Conservation (phyloP, 2,888 invertebrate genomes). For the Meliscaeva auricollis region DNA sequence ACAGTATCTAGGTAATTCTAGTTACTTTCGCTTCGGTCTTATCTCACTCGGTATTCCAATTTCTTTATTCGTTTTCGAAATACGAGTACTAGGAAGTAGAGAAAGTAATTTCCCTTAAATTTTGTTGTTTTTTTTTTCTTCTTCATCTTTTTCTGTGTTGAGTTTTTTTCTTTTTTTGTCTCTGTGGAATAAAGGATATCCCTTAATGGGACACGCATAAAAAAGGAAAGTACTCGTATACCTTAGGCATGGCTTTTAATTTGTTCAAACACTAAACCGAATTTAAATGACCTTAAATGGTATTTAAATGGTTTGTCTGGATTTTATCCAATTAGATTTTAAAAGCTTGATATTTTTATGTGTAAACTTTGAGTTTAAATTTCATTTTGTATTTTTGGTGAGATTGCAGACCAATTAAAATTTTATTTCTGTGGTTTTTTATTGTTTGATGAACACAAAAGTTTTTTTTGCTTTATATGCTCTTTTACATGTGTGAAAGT, state of each 20-base stretch:
- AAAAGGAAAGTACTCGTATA: neutral
- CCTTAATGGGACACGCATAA: constrained; percentile 22
- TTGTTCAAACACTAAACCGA: neutral
- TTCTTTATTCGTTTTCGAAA: neutral
- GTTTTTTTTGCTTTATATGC: too few species aligned
- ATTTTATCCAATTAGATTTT: constrained; percentile 15
- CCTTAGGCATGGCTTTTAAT: neutral
- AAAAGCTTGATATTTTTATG: constrained; percentile 9
- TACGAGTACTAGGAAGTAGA: constrained; percentile 18
- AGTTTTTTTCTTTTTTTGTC: neutral
- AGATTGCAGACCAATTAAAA: constrained; percentile 3
- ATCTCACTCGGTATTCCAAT: neutral
- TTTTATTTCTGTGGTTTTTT: neutral
- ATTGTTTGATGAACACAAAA: neutral
- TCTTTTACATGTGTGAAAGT: too few species aligned
- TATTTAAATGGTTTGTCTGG: neutral
- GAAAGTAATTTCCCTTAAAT: constrained; percentile 17
- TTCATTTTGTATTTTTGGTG: neutral
- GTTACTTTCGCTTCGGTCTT: constrained; percentile 1
- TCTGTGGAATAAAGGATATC: neutral
- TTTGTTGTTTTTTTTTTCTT: neutral
- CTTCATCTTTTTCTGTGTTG: neutral
- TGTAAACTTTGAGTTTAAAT: neutral
- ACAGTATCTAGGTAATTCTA: constrained; percentile 2
- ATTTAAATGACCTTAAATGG: constrained; percentile 9